Conservation (phyloP, 2,888 invertebrate genomes). For the Sinhomidia bicolor region DNA sequence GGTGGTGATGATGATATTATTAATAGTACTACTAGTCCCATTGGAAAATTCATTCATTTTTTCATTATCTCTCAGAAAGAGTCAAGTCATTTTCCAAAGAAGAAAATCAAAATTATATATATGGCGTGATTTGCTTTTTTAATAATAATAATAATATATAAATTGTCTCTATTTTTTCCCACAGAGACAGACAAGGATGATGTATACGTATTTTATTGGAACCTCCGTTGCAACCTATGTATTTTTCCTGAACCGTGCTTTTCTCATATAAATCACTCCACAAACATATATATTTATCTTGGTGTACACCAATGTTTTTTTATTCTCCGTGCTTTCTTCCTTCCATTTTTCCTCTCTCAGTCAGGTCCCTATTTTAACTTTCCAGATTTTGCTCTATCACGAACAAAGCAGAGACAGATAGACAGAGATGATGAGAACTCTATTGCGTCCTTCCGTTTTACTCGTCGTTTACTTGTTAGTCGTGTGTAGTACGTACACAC, state of each 20-base stretch:
- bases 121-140: too few species aligned
- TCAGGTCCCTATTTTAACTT: neutral
- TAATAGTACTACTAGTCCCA: conserved; percentile 61
- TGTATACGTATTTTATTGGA: too few species aligned
- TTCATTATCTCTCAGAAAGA: conserved; percentile 68
- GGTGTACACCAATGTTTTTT: neutral
- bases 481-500: too few species aligned
- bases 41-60: conserved; percentile 72
- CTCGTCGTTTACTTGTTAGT: neutral
- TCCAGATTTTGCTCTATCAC: too few species aligned
- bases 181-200: too few species aligned
- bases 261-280: neutral
- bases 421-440: neutral
- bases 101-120: conserved; percentile 25
- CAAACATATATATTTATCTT: too few species aligned
- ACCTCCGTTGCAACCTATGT: too few species aligned
- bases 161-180: too few species aligned
- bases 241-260: too few species aligned
- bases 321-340: neutral
- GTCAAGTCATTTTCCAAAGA: conserved; percentile 68
- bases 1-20: conserved; percentile 50
- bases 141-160: too few species aligned
- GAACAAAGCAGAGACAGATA: too few species aligned
- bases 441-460: conserved; percentile 1
- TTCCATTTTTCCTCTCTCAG: neutral